A percentile compares a stretch with the other conserved stretches of the same genome.
Evolutionary conservation across 2,113 vertebrate genomes (phyloP).

Genomic region (Sakesphorus luctuosus): DNA sequence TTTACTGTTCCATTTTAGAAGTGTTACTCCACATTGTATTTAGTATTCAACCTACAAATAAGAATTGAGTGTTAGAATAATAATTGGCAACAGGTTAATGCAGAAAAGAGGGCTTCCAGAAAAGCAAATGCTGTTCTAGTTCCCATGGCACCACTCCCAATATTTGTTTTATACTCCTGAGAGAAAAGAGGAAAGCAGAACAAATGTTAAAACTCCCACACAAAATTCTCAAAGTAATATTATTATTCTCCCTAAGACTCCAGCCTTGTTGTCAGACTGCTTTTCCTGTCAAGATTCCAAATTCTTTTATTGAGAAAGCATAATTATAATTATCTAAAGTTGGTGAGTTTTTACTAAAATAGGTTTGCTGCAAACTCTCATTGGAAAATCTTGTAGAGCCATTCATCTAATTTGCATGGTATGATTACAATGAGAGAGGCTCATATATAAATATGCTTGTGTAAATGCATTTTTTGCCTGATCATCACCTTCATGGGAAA

Average conservation of each 20-base stretch:
- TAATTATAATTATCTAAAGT: neutral
- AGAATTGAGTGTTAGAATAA: neutral
- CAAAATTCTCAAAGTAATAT: slow-evolving; percentile 36
- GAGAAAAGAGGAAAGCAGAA: slow-evolving; percentile 49
- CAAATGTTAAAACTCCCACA: slow-evolving; percentile 57
- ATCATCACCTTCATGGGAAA: neutral
- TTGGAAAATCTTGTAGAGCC: neutral
- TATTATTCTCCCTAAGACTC: neutral
- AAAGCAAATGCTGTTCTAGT: slow-evolving; percentile 24
- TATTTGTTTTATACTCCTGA: slow-evolving; percentile 45
- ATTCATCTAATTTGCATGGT: neutral
- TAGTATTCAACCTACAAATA: neutral
- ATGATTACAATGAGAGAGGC: neutral
- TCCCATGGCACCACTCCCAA: slow-evolving; percentile 59
- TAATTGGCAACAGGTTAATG: neutral
- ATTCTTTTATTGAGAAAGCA: neutral
- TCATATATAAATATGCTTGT: neutral
- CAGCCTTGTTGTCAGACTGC: neutral
- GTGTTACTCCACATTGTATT: neutral
- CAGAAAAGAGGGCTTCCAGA: neutral
- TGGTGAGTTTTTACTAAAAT: neutral
- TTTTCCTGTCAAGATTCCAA: slow-evolving; percentile 30
- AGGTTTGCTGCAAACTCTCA: neutral
- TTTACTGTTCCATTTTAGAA: neutral
- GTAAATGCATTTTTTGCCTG: neutral